Conservation (phyloP, 2,113 vertebrate genomes). For the Scomber japonicus region DNA sequence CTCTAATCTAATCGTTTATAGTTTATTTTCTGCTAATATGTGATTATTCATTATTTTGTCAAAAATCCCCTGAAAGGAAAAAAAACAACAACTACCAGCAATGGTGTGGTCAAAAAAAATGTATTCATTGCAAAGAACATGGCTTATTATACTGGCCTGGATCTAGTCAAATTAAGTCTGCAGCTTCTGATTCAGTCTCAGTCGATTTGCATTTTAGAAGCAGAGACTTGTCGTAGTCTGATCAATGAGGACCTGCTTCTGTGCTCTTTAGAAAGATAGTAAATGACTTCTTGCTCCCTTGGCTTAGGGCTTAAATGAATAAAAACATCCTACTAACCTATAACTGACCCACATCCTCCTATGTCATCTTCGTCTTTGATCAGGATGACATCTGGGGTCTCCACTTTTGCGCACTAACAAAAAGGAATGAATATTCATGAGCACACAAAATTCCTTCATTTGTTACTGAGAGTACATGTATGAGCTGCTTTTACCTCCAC, state of each 20-base stretch:
- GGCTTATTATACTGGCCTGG: neutral
- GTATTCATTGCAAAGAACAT: neutral
- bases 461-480: neutral
- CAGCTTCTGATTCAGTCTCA: neutral
- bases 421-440: neutral
- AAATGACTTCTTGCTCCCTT: too few relatives aligned
- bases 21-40: too few relatives aligned
- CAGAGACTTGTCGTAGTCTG: neutral
- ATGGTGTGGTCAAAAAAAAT: neutral
- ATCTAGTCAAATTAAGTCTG: neutral
- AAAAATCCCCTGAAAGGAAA: too few relatives aligned
- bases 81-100: too few relatives aligned
- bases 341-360: conserved; percentile 47
- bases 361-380: conserved; percentile 82
- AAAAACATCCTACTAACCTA: conserved; percentile 49
- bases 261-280: too few relatives aligned
- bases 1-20: too few relatives aligned
- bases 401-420: conserved; percentile 57
- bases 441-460: neutral
- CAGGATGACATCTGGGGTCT: conserved; percentile 77
- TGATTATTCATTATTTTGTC: too few relatives aligned
- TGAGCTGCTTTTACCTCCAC: conserved; percentile 43
- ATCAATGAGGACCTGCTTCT: neutral
- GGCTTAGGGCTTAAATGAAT: neutral
- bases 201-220: too few relatives aligned